Evolutionary conservation across 2,797 vertebrate genomes (phyloP).

Genomic region (Eleutherodactylus coqui): DNA sequence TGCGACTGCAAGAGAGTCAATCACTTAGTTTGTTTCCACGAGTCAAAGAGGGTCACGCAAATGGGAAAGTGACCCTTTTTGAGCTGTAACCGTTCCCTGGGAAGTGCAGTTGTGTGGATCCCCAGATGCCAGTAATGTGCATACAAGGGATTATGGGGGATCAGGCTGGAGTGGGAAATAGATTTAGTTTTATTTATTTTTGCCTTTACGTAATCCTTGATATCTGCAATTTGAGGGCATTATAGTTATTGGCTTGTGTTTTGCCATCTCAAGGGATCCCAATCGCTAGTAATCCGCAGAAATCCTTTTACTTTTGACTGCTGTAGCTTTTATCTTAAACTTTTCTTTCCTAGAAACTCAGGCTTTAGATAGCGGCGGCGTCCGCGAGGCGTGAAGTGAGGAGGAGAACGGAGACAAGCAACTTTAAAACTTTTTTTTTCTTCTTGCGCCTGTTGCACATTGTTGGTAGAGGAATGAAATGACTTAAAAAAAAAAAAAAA

Average conservation of each 20-base stretch:
- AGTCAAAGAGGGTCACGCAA: slow-evolving; percentile 29
- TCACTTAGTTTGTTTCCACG: background rate
- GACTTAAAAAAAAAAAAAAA: too few species aligned
- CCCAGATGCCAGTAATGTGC: background rate
- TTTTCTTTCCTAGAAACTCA: background rate
- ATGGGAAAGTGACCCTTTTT: slow-evolving; percentile 42
- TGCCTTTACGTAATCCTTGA: background rate
- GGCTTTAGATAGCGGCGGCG: background rate
- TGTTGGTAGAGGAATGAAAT: too few species aligned
- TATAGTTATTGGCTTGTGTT: slow-evolving; percentile 36
- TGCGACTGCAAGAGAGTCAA: background rate
- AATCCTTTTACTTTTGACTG: slow-evolving; percentile 12
- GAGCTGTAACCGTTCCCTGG: background rate
- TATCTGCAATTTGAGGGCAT: slow-evolving; percentile 9
- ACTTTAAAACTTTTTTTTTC: background rate
- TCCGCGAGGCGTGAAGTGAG: background rate
- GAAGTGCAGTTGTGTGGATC: slow-evolving; percentile 1
- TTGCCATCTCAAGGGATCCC: slow-evolving; percentile 7
- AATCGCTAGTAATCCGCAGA: slow-evolving; percentile 27
- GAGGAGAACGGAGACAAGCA: background rate
- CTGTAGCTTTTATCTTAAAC: background rate
- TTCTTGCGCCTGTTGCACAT: too few species aligned
- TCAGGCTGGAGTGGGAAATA: slow-evolving; percentile 35
- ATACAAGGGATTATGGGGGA: slow-evolving; percentile 40
- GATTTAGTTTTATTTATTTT: slow-evolving; percentile 21